These are phyloP conservation scores for Pollachius pollachius DNA, from an alignment of 2,113 vertebrate genomes.

Conservation along the genomic window DNA sequence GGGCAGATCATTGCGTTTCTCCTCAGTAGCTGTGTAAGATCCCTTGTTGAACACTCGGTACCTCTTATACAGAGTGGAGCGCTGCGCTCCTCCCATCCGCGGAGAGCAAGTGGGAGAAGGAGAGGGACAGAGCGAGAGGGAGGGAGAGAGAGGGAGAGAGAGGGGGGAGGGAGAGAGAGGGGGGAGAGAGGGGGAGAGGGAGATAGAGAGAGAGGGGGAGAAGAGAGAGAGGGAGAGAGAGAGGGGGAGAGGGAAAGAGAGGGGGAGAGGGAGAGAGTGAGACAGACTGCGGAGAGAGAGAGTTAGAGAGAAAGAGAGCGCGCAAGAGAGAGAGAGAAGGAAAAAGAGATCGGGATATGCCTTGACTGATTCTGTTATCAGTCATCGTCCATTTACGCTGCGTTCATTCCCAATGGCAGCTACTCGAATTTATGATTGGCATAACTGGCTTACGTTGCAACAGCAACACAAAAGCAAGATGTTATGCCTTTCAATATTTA, in stretches of 20 bases:
- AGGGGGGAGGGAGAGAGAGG: slow-evolving; percentile 11
- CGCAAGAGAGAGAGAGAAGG: slow-evolving; percentile 8
- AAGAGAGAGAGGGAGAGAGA: slow-evolving; percentile 18
- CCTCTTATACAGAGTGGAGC: slow-evolving; percentile 77
- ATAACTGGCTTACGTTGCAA: too few relatives aligned
- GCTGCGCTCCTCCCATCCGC: slow-evolving; percentile 70
- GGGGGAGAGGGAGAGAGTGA: slow-evolving; percentile 20
- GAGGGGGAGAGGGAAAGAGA: slow-evolving; percentile 20
- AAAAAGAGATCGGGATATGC: slow-evolving; percentile 1
- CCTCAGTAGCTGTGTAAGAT: slow-evolving; percentile 79
- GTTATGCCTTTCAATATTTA: too few relatives aligned
- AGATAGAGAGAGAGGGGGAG: slow-evolving; percentile 21
- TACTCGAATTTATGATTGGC: slow-evolving; percentile 31
- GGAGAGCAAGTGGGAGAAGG: slow-evolving; percentile 25
- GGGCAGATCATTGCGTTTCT: slow-evolving; percentile 90
- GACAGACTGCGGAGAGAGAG: slow-evolving; percentile 13
- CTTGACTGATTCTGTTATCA: background rate
- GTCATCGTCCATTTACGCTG: too few relatives aligned
- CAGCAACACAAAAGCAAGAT: too few relatives aligned
- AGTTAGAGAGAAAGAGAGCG: background rate
- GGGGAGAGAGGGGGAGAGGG: slow-evolving; percentile 10
- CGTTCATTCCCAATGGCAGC: too few relatives aligned
- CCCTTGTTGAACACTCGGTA: slow-evolving; percentile 66
- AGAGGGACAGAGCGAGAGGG: slow-evolving; percentile 14
- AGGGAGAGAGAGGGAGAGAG: slow-evolving; percentile 16